Base-by-base conservation (phyloP, 2,113 vertebrate species). In the Chitala chitala region DNA sequence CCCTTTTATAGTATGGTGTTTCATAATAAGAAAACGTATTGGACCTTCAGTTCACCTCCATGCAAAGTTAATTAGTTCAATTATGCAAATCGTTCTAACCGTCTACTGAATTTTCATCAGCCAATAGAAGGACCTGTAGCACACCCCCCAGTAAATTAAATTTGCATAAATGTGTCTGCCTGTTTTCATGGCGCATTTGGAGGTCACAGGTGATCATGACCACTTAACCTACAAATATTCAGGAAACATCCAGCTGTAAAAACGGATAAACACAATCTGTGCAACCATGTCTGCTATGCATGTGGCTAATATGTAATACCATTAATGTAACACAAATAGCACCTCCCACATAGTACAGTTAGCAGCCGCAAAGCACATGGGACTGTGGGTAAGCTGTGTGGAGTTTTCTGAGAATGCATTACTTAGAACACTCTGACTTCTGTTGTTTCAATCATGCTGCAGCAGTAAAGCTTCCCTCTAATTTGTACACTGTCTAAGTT, bases 11-110 rank as follows among this genome's bases (percentile, higher is more conserved):
- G n/a, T 66, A 10, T 46, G n/a, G 40, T 15, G 9, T 66, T 66
- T 66, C 12, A 31, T n/a, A 46, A 48, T 24, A 46, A 68, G 42
- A 22, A 22, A 46, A 42, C 42, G 15, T 48, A 31, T 24, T 9
- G 38, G 64, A 68, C 64, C 64, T 68, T 68, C 64, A 1, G 64
- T 46, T 68, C 64, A 68, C 64, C 40, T 48, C 24, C 46, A n/a
- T 48, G 64, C 10, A 17, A 68, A 48, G 24, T 68, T 68, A 46
- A 68, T 68, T 68, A 68, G 40, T 46, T 46, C 40, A 26, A 9
- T 68, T 48, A 48, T 68, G 40, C n/a, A 46, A 46, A 26, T 68
- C 46, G 26, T 42, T 68, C 64, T 38, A 22, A 46, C 64, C 42
- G 59, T 63, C 59, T n/a, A 59, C 33, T 59, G 29, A 65, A 42